Evolutionary conservation across 1,140 invertebrate genomes (phyloP).

Genomic region (Holcopasites calliopsidis): DNA sequence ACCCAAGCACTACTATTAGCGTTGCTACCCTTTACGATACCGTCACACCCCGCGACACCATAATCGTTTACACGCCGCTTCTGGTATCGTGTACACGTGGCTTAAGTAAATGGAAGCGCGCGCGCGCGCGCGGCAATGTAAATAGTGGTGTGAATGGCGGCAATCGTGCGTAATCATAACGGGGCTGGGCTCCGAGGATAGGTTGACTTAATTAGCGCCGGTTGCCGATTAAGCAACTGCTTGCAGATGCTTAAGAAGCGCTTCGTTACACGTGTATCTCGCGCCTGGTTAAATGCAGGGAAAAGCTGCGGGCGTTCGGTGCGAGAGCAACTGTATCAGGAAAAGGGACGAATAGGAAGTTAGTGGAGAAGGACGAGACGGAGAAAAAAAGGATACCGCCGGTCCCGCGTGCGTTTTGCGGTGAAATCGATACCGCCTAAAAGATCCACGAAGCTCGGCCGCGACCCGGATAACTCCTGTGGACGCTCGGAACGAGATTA

Average conservation of each 20-base stretch:
- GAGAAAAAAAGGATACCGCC: not conserved
- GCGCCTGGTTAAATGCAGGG: not conserved
- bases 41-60: constrained; percentile 5
- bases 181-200: not conserved
- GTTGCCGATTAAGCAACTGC: constrained; percentile 3
- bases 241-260: not conserved
- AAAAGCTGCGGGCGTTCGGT: not conserved
- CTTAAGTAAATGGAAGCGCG: constrained; percentile 29
- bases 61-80: constrained; percentile 37
- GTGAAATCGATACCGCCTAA: constrained; percentile 64
- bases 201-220: constrained; percentile 9
- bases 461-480: constrained; percentile 18
- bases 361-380: not conserved
- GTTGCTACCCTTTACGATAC: constrained; percentile 21
- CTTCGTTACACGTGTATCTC: not conserved
- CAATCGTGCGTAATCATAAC: constrained; percentile 19
- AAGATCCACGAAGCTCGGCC: constrained; percentile 64
- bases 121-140: constrained; percentile 3
- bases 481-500: constrained; percentile 39
- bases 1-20: constrained; percentile 14
- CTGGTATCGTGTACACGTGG: not conserved
- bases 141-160: not conserved
- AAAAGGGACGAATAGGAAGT: not conserved
- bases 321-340: too few species aligned
- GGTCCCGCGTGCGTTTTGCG: constrained; percentile 3